Evolutionary conservation across 2,888 invertebrate species (phyloP).

Genomic region (Tromatobia lineatoria): DNA sequence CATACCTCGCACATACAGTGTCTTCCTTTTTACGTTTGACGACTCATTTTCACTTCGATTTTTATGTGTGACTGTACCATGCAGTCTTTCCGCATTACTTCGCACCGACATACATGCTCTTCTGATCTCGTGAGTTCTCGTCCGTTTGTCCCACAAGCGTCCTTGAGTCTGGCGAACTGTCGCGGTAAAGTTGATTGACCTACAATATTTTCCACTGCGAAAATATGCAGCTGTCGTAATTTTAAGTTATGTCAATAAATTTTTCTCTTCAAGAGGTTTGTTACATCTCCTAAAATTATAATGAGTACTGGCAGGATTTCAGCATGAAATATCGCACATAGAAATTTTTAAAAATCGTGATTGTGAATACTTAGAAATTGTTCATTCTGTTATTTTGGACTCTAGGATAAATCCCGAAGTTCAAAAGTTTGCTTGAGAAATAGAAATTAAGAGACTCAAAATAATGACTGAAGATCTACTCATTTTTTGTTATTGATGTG

Average conservation of each 20-base stretch:
- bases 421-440: too few species aligned
- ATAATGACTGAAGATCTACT: too few species aligned
- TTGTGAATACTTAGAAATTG: too few species aligned
- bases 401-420: too few species aligned
- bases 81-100: neutral
- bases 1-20: constrained; percentile 2
- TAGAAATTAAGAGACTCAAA: too few species aligned
- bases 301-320: too few species aligned
- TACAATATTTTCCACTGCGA: neutral
- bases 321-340: too few species aligned
- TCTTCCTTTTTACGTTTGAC: constrained; percentile 10
- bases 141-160: neutral
- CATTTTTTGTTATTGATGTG: too few species aligned
- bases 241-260: neutral
- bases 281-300: too few species aligned
- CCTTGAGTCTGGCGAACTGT: neutral
- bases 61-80: neutral
- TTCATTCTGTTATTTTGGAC: too few species aligned
- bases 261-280: too few species aligned
- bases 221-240: neutral
- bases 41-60: constrained; percentile 10
- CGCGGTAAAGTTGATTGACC: neutral
- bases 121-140: neutral
- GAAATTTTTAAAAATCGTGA: too few species aligned
- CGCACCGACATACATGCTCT: neutral